These are phyloP conservation scores for Nudaria mundana DNA, from an alignment of 2,888 invertebrate genomes.

Conservation along the genomic window DNA sequence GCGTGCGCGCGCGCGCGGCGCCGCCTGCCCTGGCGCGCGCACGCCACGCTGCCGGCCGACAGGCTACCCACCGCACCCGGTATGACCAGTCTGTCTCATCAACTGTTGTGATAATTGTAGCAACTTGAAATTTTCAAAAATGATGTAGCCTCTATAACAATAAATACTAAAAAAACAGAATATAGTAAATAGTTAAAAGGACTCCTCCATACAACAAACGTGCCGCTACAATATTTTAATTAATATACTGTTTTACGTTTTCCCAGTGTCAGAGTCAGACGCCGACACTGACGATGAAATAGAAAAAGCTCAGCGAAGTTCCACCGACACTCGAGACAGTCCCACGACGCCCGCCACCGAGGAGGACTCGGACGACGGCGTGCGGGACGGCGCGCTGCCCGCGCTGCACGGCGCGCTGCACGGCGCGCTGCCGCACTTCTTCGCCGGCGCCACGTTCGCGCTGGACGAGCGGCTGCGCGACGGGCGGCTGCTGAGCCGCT, in stretches of 20 bases:
- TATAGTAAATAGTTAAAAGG: no score
- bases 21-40: slow-evolving; percentile 82
- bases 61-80: background rate
- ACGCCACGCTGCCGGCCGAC: no score
- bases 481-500: slow-evolving; percentile 54
- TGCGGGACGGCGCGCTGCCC: background rate
- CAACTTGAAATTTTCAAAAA: no score
- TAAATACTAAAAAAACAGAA: no score
- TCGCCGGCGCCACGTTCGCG: slow-evolving; percentile 71
- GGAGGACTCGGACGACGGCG: slow-evolving; percentile 13
- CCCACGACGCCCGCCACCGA: slow-evolving; percentile 13
- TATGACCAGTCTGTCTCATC: no score
- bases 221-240: background rate
- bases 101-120: no score
- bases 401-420: slow-evolving; percentile 34
- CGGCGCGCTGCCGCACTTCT: slow-evolving; percentile 49
- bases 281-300: slow-evolving; percentile 84
- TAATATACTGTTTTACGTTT: no score
- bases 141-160: no score
- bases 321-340: slow-evolving; percentile 24
- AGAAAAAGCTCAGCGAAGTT: slow-evolving; percentile 59
- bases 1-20: slow-evolving; percentile 82
- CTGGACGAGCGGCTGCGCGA: slow-evolving; percentile 40
- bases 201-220: no score
- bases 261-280: no score